A percentile compares a stretch with the other conserved stretches of the same genome.
Evolutionary conservation across 2,888 invertebrate genomes (phyloP).

Genomic region (Glomeris marginata): DNA sequence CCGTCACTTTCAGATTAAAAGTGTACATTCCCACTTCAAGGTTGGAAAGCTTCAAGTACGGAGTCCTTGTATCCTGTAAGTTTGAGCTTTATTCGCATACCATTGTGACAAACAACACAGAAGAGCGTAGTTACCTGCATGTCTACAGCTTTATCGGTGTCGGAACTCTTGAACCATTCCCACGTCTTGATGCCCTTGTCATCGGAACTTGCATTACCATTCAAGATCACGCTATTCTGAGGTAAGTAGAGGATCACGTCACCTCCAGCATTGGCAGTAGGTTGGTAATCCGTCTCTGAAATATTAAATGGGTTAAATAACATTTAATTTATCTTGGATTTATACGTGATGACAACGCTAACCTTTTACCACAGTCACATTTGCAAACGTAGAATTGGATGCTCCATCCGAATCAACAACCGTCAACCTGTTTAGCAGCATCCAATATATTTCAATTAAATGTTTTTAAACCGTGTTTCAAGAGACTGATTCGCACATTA

Average conservation of each 20-base stretch:
- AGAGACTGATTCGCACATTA: constrained; percentile 27
- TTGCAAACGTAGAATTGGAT: constrained; percentile 69
- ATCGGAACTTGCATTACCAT: constrained; percentile 80
- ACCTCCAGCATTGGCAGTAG: constrained; percentile 85
- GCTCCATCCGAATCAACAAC: constrained; percentile 82
- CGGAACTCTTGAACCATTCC: constrained; percentile 88
- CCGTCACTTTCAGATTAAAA: constrained; percentile 81
- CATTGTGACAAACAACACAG: no score
- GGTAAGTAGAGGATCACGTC: constrained; percentile 82
- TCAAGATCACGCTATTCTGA: constrained; percentile 64
- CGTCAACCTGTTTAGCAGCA: constrained; percentile 42
- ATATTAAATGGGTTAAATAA: constrained; percentile 2
- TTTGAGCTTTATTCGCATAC: no score
- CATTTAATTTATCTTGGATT: no score
- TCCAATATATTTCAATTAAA: constrained; percentile 37
- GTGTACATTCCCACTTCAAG: constrained; percentile 88
- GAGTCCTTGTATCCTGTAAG: constrained; percentile 66
- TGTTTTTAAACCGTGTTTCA: constrained; percentile 5
- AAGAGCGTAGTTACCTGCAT: no score
- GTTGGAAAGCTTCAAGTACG: constrained; percentile 73
- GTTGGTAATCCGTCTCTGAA: constrained; percentile 75
- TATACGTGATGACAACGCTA: constrained; percentile 7
- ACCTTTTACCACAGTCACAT: constrained; percentile 69
- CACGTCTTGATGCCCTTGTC: constrained; percentile 84
- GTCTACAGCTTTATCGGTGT: constrained; percentile 77